Conservation (phyloP, 2,797 vertebrate species). For the Vultur gryphus region DNA sequence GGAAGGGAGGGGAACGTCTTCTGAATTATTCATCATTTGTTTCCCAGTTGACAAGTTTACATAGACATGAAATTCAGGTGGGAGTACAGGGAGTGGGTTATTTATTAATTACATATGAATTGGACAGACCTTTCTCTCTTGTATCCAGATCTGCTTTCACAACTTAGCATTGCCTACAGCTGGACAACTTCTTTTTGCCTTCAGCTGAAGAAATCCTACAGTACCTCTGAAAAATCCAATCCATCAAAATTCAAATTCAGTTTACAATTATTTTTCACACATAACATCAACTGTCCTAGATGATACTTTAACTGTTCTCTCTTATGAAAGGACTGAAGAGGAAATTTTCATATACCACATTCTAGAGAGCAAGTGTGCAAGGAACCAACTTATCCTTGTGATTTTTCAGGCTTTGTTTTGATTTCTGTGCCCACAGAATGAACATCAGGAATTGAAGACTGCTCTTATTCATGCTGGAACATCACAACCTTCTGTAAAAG, state of each 20-base stretch:
- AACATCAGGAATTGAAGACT: neutral
- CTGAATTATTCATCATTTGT: conserved; percentile 28
- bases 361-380: neutral
- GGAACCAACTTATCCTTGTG: neutral
- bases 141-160: neutral
- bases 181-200: neutral
- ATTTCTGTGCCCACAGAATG: neutral
- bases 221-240: neutral
- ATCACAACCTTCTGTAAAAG: neutral
- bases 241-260: neutral
- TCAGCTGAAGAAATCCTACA: neutral
- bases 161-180: neutral
- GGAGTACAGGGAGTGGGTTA: neutral
- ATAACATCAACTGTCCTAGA: neutral
- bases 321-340: neutral
- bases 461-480: neutral
- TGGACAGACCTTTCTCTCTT: neutral
- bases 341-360: neutral
- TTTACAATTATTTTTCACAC: neutral
- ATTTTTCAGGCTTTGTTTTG: neutral
- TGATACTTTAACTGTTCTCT: neutral
- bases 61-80: neutral
- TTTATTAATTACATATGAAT: neutral
- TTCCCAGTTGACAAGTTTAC: conserved; percentile 11
- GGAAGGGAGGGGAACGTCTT: neutral